phyloP scores from a whole-genome alignment of 1,140 invertebrate genomes.

The Elymnias hypermnestra region DNA sequence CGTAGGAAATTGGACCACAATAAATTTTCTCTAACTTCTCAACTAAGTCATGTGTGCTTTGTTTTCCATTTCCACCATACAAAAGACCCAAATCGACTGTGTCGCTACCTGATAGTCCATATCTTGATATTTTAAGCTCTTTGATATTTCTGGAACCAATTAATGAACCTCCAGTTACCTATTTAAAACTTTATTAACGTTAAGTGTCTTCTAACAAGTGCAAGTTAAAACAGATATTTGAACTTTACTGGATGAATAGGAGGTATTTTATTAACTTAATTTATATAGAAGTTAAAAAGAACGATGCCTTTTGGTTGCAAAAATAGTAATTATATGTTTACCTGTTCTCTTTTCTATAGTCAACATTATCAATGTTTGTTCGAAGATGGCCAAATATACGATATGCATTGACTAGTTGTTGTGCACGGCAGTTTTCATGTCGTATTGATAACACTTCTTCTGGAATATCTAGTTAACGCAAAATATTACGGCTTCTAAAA shows the following conservation, averaged over 20 bases:
- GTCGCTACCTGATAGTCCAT: conserved; percentile 42
- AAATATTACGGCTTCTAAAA: conserved; percentile 31
- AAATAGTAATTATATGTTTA: conserved; percentile 31
- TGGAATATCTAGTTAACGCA: no score
- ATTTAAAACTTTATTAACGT: no score
- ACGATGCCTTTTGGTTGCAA: no score
- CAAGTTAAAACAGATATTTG: no score
- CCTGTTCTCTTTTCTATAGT: conserved; percentile 67
- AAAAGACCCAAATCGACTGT: conserved; percentile 45
- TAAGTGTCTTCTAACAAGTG: no score
- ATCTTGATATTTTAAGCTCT: conserved; percentile 44
- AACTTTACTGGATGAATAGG: no score
- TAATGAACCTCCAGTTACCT: not conserved
- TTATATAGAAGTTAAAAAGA: no score
- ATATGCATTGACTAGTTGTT: conserved; percentile 75
- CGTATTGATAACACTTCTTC: conserved; percentile 39
- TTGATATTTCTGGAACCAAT: conserved; percentile 46
- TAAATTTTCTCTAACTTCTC: conserved; percentile 51
- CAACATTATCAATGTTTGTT: conserved; percentile 75
- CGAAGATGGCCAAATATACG: conserved; percentile 74
- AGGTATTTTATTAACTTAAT: no score
- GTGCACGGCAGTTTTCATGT: conserved; percentile 60
- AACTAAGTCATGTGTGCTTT: conserved; percentile 34
- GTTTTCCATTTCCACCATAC: conserved; percentile 45
- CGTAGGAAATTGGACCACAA: conserved; percentile 63